Percentiles rank a stretch among this genome's conserved stretches.
Conservation (phyloP, 1,140 invertebrate species). For the Drosophila asahinai region DNA sequence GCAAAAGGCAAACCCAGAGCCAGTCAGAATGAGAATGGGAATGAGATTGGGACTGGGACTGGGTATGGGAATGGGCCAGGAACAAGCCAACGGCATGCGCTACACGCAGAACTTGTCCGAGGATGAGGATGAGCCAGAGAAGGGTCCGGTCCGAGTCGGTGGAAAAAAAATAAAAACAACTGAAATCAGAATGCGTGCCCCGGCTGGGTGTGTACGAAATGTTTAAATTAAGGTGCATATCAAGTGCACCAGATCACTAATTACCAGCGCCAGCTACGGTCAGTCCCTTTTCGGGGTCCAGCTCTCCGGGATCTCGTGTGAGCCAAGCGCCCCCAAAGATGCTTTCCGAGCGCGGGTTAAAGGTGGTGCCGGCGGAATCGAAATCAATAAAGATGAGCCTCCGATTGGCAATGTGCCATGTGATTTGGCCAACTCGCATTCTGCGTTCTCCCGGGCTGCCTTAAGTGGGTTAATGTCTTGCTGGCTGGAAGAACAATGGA, state of each 20-base stretch:
- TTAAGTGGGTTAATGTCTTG: constrained; percentile 78
- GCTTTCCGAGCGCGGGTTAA: constrained; percentile 36
- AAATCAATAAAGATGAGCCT: constrained; percentile 80
- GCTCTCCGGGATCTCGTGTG: constrained; percentile 37
- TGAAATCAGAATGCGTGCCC: constrained; percentile 47
- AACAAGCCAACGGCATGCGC: constrained; percentile 77
- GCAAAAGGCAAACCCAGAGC: constrained; percentile 11
- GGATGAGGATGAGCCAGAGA: constrained; percentile 15
- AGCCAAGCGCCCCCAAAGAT: constrained; percentile 45
- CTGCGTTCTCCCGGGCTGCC: constrained; percentile 23
- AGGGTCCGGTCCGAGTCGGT: constrained; percentile 7
- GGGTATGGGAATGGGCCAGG: constrained; percentile 33
- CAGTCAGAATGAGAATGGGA: constrained; percentile 20
- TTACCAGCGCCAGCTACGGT: constrained; percentile 76
- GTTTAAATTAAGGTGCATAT: constrained; percentile 83
- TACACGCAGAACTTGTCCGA: constrained; percentile 64
- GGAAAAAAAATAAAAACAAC: constrained; percentile 3
- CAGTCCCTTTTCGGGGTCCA: constrained; percentile 16
- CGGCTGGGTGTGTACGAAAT: constrained; percentile 80
- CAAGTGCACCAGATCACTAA: constrained; percentile 84
- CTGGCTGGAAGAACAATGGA: constrained; percentile 56
- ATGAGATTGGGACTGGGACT: constrained; percentile 18
- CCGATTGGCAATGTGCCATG: constrained; percentile 58
- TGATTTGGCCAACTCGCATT: constrained; percentile 36
- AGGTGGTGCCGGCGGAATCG: constrained; percentile 60